Percentiles rank a stretch among this genome's conserved stretches.
Evolutionary conservation across 2,113 vertebrate genomes (phyloP).

Genomic region (Sander lucioperca): DNA sequence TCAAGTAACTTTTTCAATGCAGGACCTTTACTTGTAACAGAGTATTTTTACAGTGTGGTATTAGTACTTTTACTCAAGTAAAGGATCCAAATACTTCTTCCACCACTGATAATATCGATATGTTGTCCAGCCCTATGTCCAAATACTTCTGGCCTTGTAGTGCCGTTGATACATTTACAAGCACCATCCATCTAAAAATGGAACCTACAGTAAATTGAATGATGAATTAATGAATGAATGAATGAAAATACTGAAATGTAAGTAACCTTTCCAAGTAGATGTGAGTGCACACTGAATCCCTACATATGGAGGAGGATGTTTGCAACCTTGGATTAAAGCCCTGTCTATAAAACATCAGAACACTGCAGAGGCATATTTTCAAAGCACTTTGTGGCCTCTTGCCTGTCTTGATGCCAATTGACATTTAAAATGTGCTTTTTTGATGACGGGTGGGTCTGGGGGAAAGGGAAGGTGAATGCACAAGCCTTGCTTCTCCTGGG

Average conservation of each 20-base stretch:
- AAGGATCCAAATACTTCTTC: too few relatives aligned
- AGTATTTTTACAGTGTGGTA: too few relatives aligned
- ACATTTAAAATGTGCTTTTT: constrained; percentile 40
- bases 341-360: background rate
- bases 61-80: too few relatives aligned
- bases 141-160: background rate
- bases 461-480: constrained; percentile 5
- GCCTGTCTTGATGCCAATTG: constrained; percentile 24
- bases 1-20: too few relatives aligned
- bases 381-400: constrained; percentile 11
- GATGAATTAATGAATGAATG: too few relatives aligned
- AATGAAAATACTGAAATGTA: background rate
- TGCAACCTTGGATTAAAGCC: background rate
- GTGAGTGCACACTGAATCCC: background rate
- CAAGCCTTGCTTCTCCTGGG: constrained; percentile 50
- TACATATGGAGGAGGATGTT: background rate
- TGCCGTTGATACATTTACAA: background rate
- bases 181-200: background rate
- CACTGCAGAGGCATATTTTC: constrained; percentile 9
- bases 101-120: too few relatives aligned
- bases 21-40: too few relatives aligned
- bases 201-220: background rate
- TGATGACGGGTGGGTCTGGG: constrained; percentile 16
- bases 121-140: background rate
- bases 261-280: background rate